Conservation (phyloP, 2,888 invertebrate species). For the Lepidochrysops patricia region DNA sequence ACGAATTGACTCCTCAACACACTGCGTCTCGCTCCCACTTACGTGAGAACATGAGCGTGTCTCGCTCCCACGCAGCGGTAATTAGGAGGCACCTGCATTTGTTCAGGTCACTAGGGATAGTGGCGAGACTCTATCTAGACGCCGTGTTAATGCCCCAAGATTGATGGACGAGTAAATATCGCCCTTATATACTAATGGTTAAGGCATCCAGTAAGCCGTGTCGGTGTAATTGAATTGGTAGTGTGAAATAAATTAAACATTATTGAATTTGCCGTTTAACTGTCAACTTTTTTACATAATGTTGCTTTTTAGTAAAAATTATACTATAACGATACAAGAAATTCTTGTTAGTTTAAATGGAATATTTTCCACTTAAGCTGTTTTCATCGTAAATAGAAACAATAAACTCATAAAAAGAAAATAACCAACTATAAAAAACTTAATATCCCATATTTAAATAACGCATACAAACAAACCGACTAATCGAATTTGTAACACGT, state of each 20-base stretch:
- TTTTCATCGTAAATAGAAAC: no score
- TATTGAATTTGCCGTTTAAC: no score
- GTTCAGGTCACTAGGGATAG: constrained; percentile 57
- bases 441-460: no score
- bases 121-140: constrained; percentile 57
- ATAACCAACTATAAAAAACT: no score
- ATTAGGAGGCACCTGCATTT: constrained; percentile 68
- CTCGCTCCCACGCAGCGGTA: constrained; percentile 41
- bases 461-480: no score
- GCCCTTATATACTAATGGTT: constrained; percentile 23
- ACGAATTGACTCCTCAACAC: constrained; percentile 53
- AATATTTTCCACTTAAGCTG: no score
- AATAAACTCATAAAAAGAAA: no score
- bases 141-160: constrained; percentile 56
- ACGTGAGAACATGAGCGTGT: constrained; percentile 26
- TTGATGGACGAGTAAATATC: constrained; percentile 48
- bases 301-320: no score
- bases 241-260: background rate
- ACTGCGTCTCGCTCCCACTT: constrained; percentile 36
- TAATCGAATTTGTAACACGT: no score
- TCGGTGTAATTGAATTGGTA: background rate
- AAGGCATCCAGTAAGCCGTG: background rate
- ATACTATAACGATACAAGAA: no score
- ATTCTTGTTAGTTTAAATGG: no score
- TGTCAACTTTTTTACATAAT: no score